A percentile compares a stretch with the other conserved stretches of the same genome.
Conservation (phyloP, 2,113 vertebrate species). For the Aviceda subcristata region DNA sequence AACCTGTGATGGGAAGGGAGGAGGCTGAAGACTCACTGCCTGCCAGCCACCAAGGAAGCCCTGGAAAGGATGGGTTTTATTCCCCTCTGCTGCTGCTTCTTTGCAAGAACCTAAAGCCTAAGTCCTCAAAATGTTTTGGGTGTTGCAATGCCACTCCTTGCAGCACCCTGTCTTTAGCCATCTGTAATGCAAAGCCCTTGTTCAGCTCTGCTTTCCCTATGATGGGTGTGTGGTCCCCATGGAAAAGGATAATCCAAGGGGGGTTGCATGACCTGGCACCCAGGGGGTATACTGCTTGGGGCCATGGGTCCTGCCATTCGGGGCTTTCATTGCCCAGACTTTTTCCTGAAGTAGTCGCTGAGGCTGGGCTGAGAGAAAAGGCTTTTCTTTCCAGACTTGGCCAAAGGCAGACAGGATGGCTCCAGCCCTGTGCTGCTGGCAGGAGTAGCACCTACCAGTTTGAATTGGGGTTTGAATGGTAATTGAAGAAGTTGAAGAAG, state of each 20-base stretch:
- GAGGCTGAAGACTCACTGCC: not conserved
- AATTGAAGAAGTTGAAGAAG: not conserved
- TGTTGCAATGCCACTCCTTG: not conserved
- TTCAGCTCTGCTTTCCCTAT: not conserved
- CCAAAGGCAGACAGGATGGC: not conserved
- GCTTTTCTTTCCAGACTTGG: not conserved
- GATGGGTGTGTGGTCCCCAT: fast-evolving
- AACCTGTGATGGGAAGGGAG: not conserved
- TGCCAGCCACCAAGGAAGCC: not conserved
- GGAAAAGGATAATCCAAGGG: not conserved
- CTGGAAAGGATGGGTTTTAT: not conserved
- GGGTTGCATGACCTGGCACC: not conserved
- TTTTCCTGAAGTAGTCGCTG: not conserved
- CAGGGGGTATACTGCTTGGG: not conserved
- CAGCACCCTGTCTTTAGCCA: not conserved
- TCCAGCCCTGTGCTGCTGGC: fast-evolving
- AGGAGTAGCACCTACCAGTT: not conserved
- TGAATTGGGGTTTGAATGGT: not conserved
- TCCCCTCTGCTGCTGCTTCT: not conserved
- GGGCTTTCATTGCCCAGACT: not conserved
- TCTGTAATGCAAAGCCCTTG: not conserved
- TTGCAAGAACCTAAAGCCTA: not conserved
- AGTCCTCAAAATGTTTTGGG: not conserved
- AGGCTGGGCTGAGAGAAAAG: not conserved
- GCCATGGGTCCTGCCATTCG: not conserved